These are phyloP conservation scores for Carposina sasakii DNA, from an alignment of 1,140 invertebrate species.

Conservation along the genomic window DNA sequence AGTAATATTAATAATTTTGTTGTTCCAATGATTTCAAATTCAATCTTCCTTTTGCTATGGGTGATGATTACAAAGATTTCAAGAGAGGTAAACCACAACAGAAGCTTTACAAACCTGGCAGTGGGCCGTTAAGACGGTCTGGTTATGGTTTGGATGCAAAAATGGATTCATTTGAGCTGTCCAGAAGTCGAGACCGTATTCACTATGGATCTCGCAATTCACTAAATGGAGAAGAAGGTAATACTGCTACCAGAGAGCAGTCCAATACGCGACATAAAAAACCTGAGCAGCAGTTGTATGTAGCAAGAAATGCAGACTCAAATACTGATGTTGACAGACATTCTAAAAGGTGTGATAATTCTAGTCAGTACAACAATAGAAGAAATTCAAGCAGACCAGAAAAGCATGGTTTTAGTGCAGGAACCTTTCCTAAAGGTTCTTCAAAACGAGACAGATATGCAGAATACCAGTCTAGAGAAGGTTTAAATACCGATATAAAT, in stretches of 20 bases:
- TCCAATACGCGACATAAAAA: constrained; percentile 50
- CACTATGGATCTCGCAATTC: constrained; percentile 61
- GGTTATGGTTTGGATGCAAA: constrained; percentile 60
- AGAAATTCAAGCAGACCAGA: constrained; percentile 48
- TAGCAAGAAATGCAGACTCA: constrained; percentile 46
- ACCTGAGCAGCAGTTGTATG: constrained; percentile 62
- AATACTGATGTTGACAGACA: constrained; percentile 45
- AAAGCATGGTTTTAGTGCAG: constrained; percentile 35
- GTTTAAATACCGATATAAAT: constrained; percentile 47
- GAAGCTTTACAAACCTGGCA: constrained; percentile 68
- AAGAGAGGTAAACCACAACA: constrained; percentile 70
- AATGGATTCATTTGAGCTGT: constrained; percentile 53
- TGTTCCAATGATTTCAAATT: constrained; percentile 36
- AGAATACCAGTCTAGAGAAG: constrained; percentile 46
- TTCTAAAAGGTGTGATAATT: constrained; percentile 53
- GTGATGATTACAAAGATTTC: constrained; percentile 69
- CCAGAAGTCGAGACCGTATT: constrained; percentile 36
- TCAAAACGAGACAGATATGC: constrained; percentile 37
- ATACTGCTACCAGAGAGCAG: constrained; percentile 33
- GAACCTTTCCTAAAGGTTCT: constrained; percentile 41
- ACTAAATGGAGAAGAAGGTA: constrained; percentile 48
- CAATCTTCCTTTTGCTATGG: constrained; percentile 60
- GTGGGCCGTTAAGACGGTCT: constrained; percentile 66
- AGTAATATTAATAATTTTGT: constrained; percentile 22
- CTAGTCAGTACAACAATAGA: constrained; percentile 58